A percentile compares a stretch with the other conserved stretches of the same genome.
Conservation (phyloP, 2,797 vertebrate species). For the Takifugu ocellatus region DNA sequence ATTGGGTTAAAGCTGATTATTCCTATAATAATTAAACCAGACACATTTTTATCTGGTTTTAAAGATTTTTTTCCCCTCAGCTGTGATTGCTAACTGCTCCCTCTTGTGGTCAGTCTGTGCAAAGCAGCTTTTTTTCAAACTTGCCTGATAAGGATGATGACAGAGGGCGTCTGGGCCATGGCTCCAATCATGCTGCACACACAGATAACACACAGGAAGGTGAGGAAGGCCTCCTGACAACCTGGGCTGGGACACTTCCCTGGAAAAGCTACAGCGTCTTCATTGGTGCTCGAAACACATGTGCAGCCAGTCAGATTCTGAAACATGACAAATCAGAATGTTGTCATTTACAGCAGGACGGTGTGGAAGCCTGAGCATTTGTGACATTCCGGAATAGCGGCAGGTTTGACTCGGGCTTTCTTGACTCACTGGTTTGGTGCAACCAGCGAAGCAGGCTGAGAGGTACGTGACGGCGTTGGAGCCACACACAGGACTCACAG, state of each 20-base stretch:
- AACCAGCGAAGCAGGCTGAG: conserved; percentile 97
- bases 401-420: background rate
- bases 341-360: background rate
- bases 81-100: conserved; percentile 28
- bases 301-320: conserved; percentile 92
- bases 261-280: conserved; percentile 85
- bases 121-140: background rate
- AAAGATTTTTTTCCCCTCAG: background rate
- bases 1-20: too few species aligned
- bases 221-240: conserved; percentile 95
- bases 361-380: too few species aligned
- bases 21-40: too few species aligned
- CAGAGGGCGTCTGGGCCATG: conserved; percentile 96
- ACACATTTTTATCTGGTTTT: too few species aligned
- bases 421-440: conserved; percentile 84
- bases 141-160: conserved; percentile 92
- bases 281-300: conserved; percentile 82
- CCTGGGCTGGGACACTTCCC: conserved; percentile 95
- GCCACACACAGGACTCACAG: conserved; percentile 94
- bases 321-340: background rate
- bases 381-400: background rate
- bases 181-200: conserved; percentile 97
- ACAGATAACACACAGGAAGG: conserved; percentile 96
- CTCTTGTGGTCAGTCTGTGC: conserved; percentile 33
- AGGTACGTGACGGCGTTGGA: conserved; percentile 95